phyloP scores from a whole-genome alignment of 2,113 vertebrate genomes.

The Prionailurus bengalensis region DNA sequence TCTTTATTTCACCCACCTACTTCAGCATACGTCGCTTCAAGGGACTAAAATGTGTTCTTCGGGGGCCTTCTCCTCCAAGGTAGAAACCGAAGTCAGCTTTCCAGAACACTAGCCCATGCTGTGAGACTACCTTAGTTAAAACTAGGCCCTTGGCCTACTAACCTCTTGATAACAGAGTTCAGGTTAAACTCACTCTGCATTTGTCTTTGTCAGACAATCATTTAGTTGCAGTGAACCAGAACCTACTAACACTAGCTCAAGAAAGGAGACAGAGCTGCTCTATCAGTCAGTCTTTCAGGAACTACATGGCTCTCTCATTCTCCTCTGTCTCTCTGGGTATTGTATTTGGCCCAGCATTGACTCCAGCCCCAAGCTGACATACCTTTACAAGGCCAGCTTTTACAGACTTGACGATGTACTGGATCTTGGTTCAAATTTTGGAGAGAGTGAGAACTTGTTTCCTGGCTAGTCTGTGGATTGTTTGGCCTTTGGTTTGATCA shows the following conservation, averaged over 20 bases:
- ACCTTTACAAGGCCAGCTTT: neutral
- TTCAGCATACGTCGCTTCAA: neutral
- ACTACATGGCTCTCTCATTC: neutral
- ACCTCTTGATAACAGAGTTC: neutral
- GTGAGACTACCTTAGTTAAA: neutral
- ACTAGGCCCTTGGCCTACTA: neutral
- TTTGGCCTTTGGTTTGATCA: neutral
- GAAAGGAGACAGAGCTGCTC: neutral
- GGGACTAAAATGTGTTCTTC: neutral
- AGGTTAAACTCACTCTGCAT: neutral
- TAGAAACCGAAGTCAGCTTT: constrained; percentile 38
- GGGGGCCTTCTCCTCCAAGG: neutral
- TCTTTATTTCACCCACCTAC: constrained; percentile 45
- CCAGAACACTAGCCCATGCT: neutral
- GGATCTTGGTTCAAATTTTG: constrained; percentile 6
- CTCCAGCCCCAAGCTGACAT: neutral
- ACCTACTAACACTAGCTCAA: neutral
- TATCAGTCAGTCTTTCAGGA: neutral
- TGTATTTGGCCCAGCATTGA: neutral
- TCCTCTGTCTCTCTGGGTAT: neutral
- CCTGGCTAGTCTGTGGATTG: neutral
- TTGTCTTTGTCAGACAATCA: constrained; percentile 36
- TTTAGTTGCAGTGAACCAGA: neutral
- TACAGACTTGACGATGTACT: neutral
- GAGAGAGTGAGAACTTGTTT: constrained; percentile 2